These are phyloP conservation scores for Eonycteris spelaea DNA, from an alignment of 2,113 vertebrate species.

Conservation along the genomic window DNA sequence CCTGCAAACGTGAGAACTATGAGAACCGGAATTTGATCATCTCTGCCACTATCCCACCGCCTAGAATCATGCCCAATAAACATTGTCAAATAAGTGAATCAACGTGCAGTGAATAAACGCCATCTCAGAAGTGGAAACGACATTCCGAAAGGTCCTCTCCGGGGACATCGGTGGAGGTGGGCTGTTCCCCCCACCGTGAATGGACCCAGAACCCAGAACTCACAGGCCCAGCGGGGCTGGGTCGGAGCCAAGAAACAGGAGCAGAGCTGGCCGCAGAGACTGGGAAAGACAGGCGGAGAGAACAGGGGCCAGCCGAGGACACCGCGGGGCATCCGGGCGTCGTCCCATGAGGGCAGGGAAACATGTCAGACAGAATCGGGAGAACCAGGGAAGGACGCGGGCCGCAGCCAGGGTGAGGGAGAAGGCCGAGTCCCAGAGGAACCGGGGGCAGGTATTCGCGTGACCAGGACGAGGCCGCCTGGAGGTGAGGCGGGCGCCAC, in stretches of 20 bases:
- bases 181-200: neutral
- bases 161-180: neutral
- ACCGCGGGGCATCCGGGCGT: neutral
- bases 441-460: neutral
- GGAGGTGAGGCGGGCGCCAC: neutral
- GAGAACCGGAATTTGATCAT: neutral
- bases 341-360: neutral
- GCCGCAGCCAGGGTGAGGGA: neutral
- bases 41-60: neutral
- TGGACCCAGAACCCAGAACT: neutral
- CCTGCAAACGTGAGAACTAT: neutral
- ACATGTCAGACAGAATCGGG: neutral
- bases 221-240: neutral
- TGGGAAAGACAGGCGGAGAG: neutral
- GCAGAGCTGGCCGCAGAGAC: neutral
- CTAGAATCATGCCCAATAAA: neutral
- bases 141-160: neutral
- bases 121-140: neutral
- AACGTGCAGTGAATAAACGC: neutral
- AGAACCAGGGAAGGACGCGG: neutral
- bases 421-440: neutral
- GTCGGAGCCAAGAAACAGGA: neutral
- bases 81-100: neutral
- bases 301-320: neutral
- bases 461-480: rapidly evolving